Percentiles rank a stretch among this genome's conserved stretches.
phyloP scores from a whole-genome alignment of 2,888 invertebrate genomes.

The Pseudococcus longispinus region DNA sequence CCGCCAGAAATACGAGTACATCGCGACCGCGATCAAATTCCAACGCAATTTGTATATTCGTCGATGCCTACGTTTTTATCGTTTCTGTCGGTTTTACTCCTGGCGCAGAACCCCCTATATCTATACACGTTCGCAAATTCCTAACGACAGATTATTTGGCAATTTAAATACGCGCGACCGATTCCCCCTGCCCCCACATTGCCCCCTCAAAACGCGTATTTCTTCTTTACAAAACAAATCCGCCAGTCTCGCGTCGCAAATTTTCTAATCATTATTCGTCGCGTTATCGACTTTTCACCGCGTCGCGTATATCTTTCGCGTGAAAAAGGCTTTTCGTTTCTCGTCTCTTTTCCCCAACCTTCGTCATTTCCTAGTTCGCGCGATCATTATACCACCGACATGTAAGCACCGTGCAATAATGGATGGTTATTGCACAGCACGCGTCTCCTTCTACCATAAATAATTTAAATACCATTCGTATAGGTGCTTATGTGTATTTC shows the following conservation, averaged over 20 bases:
- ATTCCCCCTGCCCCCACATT: not conserved
- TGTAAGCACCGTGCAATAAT: not conserved
- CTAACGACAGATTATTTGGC: slow-evolving; percentile 7
- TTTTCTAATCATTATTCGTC: not conserved
- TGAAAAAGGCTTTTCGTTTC: not conserved
- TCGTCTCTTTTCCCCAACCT: not conserved
- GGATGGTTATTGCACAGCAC: not conserved
- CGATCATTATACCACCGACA: not conserved
- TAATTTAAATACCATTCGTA: not conserved
- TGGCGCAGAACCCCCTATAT: not conserved
- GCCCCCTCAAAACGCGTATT: not conserved
- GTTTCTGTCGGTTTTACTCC: not conserved
- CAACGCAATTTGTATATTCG: not conserved
- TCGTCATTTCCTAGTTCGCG: not conserved
- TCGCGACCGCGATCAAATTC: not conserved
- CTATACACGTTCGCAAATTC: not conserved
- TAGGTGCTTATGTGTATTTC: not conserved
- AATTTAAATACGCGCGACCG: not conserved
- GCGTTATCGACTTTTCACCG: not conserved
- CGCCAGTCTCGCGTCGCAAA: not conserved
- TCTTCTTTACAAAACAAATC: not conserved
- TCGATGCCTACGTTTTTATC: too few species aligned
- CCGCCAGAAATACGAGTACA: not conserved
- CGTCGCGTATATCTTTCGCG: not conserved
- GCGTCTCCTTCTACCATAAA: not conserved